phyloP scores from a whole-genome alignment of 2,113 vertebrate genomes.

The Oenanthe melanoleuca region DNA sequence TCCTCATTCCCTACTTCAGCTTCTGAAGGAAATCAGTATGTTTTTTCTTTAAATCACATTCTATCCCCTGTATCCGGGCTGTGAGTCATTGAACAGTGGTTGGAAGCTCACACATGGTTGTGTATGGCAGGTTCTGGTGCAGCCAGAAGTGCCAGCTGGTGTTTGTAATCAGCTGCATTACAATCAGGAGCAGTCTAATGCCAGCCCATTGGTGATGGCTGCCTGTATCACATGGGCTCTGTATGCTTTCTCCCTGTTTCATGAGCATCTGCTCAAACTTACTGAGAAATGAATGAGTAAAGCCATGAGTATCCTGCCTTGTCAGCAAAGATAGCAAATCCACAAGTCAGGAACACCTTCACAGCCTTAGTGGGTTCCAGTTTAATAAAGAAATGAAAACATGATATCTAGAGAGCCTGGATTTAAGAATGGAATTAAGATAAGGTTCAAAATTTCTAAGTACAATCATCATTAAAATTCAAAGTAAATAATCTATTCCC shows the following conservation, averaged over 20 bases:
- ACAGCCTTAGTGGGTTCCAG: neutral
- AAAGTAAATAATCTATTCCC: neutral
- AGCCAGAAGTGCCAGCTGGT: neutral
- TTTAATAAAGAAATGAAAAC: conserved; percentile 15
- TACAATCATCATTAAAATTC: neutral
- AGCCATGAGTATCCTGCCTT: neutral
- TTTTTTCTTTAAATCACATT: neutral
- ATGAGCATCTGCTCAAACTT: neutral
- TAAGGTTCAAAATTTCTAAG: neutral
- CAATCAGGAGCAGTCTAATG: neutral
- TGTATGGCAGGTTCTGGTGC: neutral
- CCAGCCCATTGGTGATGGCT: neutral
- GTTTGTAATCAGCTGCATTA: neutral
- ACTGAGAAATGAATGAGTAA: neutral
- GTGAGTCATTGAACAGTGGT: neutral
- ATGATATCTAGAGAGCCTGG: neutral
- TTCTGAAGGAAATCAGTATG: neutral
- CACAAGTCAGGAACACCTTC: neutral
- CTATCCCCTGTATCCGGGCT: neutral
- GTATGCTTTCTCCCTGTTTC: neutral
- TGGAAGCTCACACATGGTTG: neutral
- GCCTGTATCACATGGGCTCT: neutral
- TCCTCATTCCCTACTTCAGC: neutral
- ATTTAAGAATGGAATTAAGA: neutral
- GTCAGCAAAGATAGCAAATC: neutral